A percentile compares a stretch with the other conserved stretches of the same genome.
phyloP scores from a whole-genome alignment of 2,888 invertebrate species.

The Drosophila prostipennis region DNA sequence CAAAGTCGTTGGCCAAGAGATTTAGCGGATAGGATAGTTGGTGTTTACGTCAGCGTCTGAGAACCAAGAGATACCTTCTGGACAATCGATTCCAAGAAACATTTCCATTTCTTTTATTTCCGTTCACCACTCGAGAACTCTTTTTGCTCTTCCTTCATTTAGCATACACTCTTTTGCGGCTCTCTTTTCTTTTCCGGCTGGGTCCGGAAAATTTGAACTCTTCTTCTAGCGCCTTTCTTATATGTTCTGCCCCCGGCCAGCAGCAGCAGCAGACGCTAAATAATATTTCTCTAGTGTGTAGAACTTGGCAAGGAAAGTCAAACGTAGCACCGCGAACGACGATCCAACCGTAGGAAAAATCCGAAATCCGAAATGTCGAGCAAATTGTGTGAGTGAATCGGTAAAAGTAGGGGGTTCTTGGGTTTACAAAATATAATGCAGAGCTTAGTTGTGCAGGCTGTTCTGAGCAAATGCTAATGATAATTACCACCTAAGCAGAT shows the following conservation, averaged over 20 bases:
- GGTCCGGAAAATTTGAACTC: constrained; percentile 63
- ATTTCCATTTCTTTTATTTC: constrained; percentile 47
- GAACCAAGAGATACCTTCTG: constrained; percentile 36
- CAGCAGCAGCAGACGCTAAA: constrained; percentile 52
- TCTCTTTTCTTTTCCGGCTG: constrained; percentile 59
- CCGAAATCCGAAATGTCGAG: constrained; percentile 59
- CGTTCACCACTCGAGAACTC: constrained; percentile 12
- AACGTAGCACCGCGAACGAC: constrained; percentile 60
- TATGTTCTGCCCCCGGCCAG: constrained; percentile 31
- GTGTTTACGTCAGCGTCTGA: constrained; percentile 26
- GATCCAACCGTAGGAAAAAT: constrained; percentile 46
- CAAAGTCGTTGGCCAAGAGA: constrained; percentile 1
- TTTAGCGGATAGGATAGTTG: too few relatives aligned
- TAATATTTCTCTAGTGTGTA: constrained; percentile 73
- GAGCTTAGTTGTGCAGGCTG: constrained; percentile 21
- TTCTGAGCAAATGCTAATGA: constrained; percentile 44
- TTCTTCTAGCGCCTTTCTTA: constrained; percentile 28
- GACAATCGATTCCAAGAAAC: constrained; percentile 38
- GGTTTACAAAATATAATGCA: constrained; percentile 19
- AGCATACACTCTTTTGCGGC: constrained; percentile 9
- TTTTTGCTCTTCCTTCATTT: constrained; percentile 10
- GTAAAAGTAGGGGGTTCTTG: neutral
- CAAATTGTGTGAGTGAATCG: constrained; percentile 60
- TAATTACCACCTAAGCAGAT: constrained; percentile 56
- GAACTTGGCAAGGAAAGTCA: constrained; percentile 72